phyloP scores from a whole-genome alignment of 2,113 vertebrate genomes.

The Syngnathus floridae region DNA sequence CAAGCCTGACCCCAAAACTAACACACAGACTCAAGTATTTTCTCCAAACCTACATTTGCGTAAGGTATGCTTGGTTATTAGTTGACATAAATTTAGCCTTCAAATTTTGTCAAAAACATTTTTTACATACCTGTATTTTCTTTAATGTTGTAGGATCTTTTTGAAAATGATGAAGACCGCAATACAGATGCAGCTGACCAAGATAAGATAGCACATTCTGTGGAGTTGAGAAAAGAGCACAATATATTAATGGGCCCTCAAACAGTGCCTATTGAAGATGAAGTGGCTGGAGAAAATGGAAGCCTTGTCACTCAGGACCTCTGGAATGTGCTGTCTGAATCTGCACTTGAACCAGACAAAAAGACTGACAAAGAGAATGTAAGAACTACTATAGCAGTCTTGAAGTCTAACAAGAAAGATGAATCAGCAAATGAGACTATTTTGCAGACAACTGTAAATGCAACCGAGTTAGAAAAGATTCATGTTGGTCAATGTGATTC shows the following conservation, averaged over 20 bases:
- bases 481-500: constrained; percentile 6
- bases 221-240: neutral
- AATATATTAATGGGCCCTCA: neutral
- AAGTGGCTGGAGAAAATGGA: neutral
- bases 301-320: neutral
- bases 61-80: constrained; percentile 22
- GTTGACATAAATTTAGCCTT: neutral
- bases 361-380: neutral
- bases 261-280: neutral
- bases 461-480: neutral
- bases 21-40: constrained; percentile 3
- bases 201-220: neutral
- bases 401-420: neutral
- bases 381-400: neutral
- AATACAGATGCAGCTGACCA: neutral
- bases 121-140: neutral
- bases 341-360: neutral
- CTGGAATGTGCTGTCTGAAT: neutral
- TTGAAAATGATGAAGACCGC: constrained; percentile 12
- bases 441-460: neutral
- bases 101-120: neutral
- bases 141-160: constrained; percentile 7
- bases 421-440: neutral
- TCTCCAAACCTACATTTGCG: neutral
- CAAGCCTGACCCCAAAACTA: constrained; percentile 45